phyloP scores from a whole-genome alignment of 2,797 vertebrate genomes.

The Trachops cirrhosus region DNA sequence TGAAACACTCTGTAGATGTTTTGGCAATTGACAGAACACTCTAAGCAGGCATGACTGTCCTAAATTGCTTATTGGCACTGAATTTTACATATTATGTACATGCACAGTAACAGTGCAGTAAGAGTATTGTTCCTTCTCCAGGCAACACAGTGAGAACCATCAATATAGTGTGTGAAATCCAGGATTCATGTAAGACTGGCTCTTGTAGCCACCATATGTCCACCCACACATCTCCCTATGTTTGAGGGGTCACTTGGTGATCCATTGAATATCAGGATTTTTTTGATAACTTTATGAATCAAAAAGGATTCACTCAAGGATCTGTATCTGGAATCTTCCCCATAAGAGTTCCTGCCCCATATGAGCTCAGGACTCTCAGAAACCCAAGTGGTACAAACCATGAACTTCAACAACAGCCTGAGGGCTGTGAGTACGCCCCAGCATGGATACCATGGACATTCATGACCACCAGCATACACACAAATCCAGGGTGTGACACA shows the following conservation, averaged over 20 bases:
- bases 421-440: neutral
- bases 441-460: neutral
- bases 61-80: neutral
- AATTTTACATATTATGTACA: conserved; percentile 15
- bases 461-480: no score
- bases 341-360: neutral
- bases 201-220: neutral
- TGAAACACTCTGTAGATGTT: conserved; percentile 13
- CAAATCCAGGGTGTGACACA: no score
- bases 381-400: neutral
- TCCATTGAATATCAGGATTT: neutral
- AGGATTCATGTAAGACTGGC: neutral
- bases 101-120: fast-evolving
- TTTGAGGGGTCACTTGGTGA: neutral
- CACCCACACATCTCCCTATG: neutral
- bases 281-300: neutral
- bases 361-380: neutral
- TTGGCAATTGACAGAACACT: conserved; percentile 25
- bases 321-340: neutral
- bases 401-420: neutral
- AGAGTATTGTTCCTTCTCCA: neutral
- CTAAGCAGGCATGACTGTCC: neutral
- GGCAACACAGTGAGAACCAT: neutral
- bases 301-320: neutral
- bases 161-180: neutral